Base-by-base conservation (phyloP, 2,797 vertebrate genomes). In the Melanotaenia parkinsoni region DNA sequence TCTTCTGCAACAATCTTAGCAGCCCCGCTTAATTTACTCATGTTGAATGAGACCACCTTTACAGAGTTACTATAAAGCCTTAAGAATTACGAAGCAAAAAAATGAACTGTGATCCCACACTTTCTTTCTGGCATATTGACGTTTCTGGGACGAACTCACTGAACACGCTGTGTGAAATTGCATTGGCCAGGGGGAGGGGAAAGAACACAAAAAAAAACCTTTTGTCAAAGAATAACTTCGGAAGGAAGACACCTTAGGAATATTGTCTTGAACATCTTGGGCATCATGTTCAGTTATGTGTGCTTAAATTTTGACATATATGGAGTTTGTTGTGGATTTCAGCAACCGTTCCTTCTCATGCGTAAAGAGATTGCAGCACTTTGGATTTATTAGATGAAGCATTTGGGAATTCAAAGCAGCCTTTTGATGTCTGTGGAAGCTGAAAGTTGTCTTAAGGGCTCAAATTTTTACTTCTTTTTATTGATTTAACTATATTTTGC, bases 131-230 rank as follows among this genome's bases (percentile, higher is more conserved):
- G 47, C 81, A 80, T 54, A 6, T 47, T 90, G 88, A 88, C 83
- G 79, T 86, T 89, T 90, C 82, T 85, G 30, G 85, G 85, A 73
- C 75, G 50, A 72, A 80, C 62, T 65, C 85, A 3, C 47, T 71
- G 70, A 84, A 81, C 43, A 63, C 20, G 28, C 58, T 54, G 43
- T 69, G 47, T 28, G 60, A 60, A 77, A 70, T 54, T 54, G 30
- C 53, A 66, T 1, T 3, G n/a, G 53, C 43, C 43, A 47, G 43
- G 20, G 18, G 26, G 26, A 56, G 53, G 28, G 32, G 28, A 35
- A 57, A 32, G 33, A 63, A 59, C 77, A 32, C 33, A 28, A 28
- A 30, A 30, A 28, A 5, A 30, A 57, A 53, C 45, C 24, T 40
- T 64, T 79, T 62, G 60, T 81, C 70, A 74, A 59, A 14, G 63